Base-by-base conservation (phyloP, 2,888 invertebrate genomes). In the Hololepta plana region DNA sequence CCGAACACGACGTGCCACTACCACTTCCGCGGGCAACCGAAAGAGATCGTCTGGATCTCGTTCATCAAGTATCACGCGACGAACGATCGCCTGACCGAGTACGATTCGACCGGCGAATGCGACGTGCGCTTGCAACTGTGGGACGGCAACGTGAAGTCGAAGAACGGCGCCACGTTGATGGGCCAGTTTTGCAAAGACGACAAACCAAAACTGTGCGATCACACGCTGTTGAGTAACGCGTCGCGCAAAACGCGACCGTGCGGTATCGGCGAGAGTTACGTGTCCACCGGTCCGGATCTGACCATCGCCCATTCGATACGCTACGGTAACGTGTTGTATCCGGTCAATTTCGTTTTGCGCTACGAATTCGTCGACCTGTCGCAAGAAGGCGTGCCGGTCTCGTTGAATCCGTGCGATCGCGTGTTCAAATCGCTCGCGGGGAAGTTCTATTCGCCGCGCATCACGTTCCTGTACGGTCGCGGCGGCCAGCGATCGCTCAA, bases 1-100 rank as follows among this genome's bases (percentile, higher is more conserved):
- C 76, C 80, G 2, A 80, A 81, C 52, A 79, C 80, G 1, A 79
- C 79, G 4, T 82, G 82, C 47, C 70, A 74, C 32, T 81, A 79
- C 51, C 72, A 73, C 46, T 79, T 81, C 46, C 60, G 72, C 56
- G 79, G 77, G 14, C 69, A 72, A 26, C 60, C 68, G 6, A 70
- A 72, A 43, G 79, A 80, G 53, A 72, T 76, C 31, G 77, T 81
- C 13, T 81, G 81, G 82, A 65, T 81, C 36, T 77, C 80, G 12
- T 81, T 82, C 47, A 70, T 79, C 42, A 80, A 81, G 53, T 81
- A 81, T 48, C 76, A 80, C 53, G 73, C 77, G 2, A 71, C 72
- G 19, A 46, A 44, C 23, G 44, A 44, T 23, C 67, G 66, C 23
- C 60, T 67, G 0, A 72, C 72, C 35, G 66, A 68, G 8, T 72